A percentile compares a stretch with the other conserved stretches of the same genome.
These are phyloP conservation scores for Aplodontia rufa DNA, from an alignment of 2,113 vertebrate species.

Conservation along the genomic window DNA sequence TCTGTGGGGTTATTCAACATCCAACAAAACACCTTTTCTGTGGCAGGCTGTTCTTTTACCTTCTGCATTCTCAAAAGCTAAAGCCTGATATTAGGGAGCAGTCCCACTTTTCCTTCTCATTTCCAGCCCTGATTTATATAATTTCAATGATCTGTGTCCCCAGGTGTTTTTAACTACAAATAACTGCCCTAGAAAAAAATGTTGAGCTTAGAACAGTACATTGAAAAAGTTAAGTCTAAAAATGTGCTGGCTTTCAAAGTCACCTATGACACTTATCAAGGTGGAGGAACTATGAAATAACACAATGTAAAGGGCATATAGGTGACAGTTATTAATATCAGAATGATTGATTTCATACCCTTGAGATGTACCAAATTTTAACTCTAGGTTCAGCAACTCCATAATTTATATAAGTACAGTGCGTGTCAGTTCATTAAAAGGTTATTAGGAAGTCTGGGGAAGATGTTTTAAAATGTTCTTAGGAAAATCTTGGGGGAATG, in stretches of 20 bases:
- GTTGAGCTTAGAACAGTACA: neutral
- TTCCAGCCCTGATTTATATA: neutral
- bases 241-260: slow-evolving; percentile 54
- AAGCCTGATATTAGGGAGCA: fast-evolving
- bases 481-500: neutral
- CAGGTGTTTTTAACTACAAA: neutral
- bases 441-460: slow-evolving; percentile 54
- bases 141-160: neutral
- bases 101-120: neutral
- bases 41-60: fast-evolving
- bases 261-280: neutral
- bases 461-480: slow-evolving; percentile 42
- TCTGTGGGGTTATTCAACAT: neutral
- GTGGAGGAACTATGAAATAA: slow-evolving; percentile 47
- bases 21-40: neutral
- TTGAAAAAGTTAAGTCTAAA: neutral
- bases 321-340: slow-evolving; percentile 65
- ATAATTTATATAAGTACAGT: slow-evolving; percentile 68
- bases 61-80: neutral
- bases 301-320: slow-evolving; percentile 47
- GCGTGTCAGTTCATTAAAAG: slow-evolving; percentile 65
- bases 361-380: slow-evolving; percentile 65
- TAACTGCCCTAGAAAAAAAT: neutral
- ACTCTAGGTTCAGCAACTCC: slow-evolving; percentile 53
- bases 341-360: slow-evolving; percentile 65